A percentile compares a stretch with the other conserved stretches of the same genome.
Evolutionary conservation across 2,888 invertebrate genomes (phyloP).

Genomic region (Octodonta nipae): DNA sequence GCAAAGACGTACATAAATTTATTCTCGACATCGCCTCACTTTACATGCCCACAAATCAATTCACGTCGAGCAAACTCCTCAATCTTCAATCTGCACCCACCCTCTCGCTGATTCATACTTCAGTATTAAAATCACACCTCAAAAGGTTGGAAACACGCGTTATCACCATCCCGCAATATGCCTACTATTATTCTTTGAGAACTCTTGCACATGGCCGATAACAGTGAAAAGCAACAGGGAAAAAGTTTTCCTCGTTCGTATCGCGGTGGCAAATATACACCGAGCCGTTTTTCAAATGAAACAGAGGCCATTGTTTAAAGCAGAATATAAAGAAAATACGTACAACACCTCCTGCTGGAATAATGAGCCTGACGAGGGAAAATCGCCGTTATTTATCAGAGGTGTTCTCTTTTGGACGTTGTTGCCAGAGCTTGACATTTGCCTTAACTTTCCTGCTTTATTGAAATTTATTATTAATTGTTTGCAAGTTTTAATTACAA

Average conservation of each 20-base stretch:
- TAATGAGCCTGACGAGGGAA: conserved; percentile 6
- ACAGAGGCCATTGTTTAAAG: conserved; percentile 7
- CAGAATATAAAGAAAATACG: conserved; percentile 6
- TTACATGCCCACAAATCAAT: too few relatives aligned
- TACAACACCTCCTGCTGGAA: conserved; percentile 5
- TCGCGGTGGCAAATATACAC: too few relatives aligned
- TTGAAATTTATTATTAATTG: too few relatives aligned
- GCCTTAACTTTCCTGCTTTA: too few relatives aligned
- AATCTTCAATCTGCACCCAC: too few relatives aligned
- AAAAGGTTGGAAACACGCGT: conserved; percentile 21
- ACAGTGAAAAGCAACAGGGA: conserved; percentile 7
- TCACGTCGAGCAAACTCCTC: too few relatives aligned
- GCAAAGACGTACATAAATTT: too few relatives aligned
- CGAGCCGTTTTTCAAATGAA: conserved; percentile 6
- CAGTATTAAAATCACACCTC: conserved; percentile 20
- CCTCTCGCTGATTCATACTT: conserved; percentile 18
- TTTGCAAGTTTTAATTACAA: too few relatives aligned
- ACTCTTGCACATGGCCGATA: conserved; percentile 25
- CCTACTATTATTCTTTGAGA: conserved; percentile 23
- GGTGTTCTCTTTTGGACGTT: too few relatives aligned
- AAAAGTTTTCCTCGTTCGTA: too few relatives aligned
- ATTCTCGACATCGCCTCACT: too few relatives aligned
- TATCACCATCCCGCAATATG: conserved; percentile 23
- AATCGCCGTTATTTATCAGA: conserved; percentile 7
- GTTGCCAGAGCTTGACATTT: too few relatives aligned